These are phyloP conservation scores for Ursus arctos DNA, from an alignment of 2,113 vertebrate genomes.

Conservation along the genomic window DNA sequence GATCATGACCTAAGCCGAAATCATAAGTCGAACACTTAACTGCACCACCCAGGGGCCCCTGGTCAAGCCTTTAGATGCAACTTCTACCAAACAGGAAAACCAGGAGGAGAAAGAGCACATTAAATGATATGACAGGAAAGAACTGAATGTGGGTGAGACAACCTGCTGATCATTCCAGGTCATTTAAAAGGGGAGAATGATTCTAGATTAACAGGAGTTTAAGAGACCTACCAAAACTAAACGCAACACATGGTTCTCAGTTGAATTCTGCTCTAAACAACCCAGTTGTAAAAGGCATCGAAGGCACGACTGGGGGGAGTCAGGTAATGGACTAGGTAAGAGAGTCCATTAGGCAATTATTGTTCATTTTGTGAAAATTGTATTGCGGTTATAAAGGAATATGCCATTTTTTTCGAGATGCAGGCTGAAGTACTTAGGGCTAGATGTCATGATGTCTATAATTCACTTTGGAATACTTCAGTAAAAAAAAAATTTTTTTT, in stretches of 20 bases:
- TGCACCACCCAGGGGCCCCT: not conserved
- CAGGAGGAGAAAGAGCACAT: not conserved
- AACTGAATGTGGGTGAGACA: not conserved
- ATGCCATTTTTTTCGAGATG: not conserved
- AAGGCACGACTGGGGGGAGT: not conserved
- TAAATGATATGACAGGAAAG: not conserved
- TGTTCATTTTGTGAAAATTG: constrained; percentile 12
- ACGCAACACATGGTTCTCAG: not conserved
- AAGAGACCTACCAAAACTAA: not conserved
- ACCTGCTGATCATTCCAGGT: not conserved
- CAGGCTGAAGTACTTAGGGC: not conserved
- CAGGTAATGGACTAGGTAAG: not conserved
- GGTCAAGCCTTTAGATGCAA: not conserved
- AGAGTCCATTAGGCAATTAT: not conserved
- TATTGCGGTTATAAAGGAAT: not conserved
- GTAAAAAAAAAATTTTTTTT: not conserved
- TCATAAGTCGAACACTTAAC: not conserved
- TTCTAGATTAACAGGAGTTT: not conserved
- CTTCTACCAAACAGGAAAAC: not conserved
- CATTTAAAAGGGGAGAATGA: not conserved
- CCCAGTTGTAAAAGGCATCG: not conserved
- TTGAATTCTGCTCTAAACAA: not conserved
- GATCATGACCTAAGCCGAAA: not conserved
- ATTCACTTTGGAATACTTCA: constrained; percentile 26
- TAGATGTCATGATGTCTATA: not conserved